Evolutionary conservation across 2,797 vertebrate genomes (phyloP), one percentile per base, ranked within the genome.

Genomic region (Uromys caudimaculatus): DNA sequence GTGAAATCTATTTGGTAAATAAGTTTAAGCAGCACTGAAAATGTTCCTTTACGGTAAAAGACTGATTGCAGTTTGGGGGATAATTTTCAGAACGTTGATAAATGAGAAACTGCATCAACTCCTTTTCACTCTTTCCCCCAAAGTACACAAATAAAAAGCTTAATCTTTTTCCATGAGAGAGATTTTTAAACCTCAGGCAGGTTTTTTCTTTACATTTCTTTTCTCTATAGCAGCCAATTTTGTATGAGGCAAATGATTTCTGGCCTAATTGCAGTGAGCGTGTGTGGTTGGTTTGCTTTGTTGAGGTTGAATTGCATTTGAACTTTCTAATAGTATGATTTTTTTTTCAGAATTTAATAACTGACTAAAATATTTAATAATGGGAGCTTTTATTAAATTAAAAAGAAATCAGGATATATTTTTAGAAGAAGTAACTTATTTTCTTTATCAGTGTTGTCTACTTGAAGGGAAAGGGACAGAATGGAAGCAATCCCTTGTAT

Each of bases 341-440:
- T 94, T 93, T 94, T 97, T 96, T 92, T 54, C 94, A 97, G 83
- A 97, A 97, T 97, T 97, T 97, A 97, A 98, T 97, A 98, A 97
- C 94, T 95, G 95, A 94, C 95, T 97, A 97, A 98, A 96, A 98
- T 97, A 98, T 98, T 97, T 98, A 98, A 97, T 98, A 97, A 83
- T 89, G 38, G 79, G 93, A 96, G 41, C 86, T 95, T 97, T 96
- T 94, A 97, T 98, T 98, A 97, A 97, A 96, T 97, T 97, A 95
- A 96, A 97, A 97, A 95, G 71, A 95, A 98, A 97, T 93, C 90
- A 95, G 79, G 81, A 76, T 97, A 88, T 97, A 94, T 94, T 96
- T 97, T 98, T 97, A 97, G 91, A 97, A 96, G 90, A 82, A 92
- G 87, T 96, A 97, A 96, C 94, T 94, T 97, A 86, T 97, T 97